Conservation (phyloP, 2,888 invertebrate genomes). For the Bellardia pandia region DNA sequence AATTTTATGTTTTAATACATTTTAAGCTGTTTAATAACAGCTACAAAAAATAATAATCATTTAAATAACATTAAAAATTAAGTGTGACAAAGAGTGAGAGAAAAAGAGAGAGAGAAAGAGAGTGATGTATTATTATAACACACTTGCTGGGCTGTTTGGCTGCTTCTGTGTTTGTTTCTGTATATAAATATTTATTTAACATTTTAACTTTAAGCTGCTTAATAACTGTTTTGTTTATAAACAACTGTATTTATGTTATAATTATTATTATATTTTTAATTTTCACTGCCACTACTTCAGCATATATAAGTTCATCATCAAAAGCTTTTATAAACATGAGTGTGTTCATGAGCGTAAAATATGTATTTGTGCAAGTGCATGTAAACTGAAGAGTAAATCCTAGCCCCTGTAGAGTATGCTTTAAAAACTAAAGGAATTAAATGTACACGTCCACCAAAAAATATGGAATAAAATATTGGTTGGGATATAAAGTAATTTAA, state of each 20-base stretch:
- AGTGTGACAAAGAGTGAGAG: background rate
- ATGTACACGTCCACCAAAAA: background rate
- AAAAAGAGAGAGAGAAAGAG: background rate
- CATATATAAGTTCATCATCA: background rate
- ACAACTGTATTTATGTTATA: conserved; percentile 50
- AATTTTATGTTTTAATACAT: conserved; percentile 38
- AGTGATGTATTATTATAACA: background rate
- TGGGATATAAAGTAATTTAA: background rate
- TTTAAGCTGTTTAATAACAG: conserved; percentile 52
- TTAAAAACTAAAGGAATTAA: conserved; percentile 23
- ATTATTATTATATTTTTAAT: conserved; percentile 41
- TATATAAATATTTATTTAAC: conserved; percentile 66
- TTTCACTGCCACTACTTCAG: conserved; percentile 28
- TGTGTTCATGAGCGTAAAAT: background rate
- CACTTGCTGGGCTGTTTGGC: conserved; percentile 29
- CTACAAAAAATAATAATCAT: background rate
- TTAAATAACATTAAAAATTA: conserved; percentile 38
- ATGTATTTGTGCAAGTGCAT: background rate
- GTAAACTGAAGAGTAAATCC: conserved; percentile 17
- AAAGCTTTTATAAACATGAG: conserved; percentile 38
- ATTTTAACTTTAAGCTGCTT: conserved; percentile 70
- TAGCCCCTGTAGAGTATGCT: conserved; percentile 40
- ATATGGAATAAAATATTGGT: background rate
- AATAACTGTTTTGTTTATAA: conserved; percentile 64
- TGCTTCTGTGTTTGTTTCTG: background rate